phyloP scores from a whole-genome alignment of 1,140 invertebrate species.

The Palaemon carinicauda region DNA sequence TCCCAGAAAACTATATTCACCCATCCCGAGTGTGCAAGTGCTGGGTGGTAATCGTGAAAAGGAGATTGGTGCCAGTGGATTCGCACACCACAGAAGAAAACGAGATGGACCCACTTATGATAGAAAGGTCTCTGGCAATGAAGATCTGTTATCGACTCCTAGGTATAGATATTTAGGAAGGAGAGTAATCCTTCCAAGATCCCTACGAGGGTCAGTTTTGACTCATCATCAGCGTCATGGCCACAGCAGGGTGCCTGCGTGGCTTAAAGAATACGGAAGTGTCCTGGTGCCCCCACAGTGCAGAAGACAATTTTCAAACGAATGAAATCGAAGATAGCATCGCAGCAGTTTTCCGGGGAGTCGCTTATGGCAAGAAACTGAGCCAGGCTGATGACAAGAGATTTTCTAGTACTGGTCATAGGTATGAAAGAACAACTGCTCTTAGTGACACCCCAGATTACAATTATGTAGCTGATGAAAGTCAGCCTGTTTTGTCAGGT shows the following conservation, averaged over 20 bases:
- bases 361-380: conserved; percentile 6
- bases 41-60: too few species aligned
- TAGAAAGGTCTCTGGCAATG: too few species aligned
- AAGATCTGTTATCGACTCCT: too few species aligned
- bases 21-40: too few species aligned
- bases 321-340: conserved; percentile 22
- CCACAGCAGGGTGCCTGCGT: background rate
- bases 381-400: background rate
- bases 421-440: conserved; percentile 39
- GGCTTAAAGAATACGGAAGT: background rate
- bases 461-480: conserved; percentile 19
- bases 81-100: too few species aligned
- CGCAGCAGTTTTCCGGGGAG: conserved; percentile 29
- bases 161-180: too few species aligned
- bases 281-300: background rate
- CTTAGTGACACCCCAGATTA: conserved; percentile 17
- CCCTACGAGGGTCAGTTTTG: too few species aligned
- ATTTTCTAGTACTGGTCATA: background rate
- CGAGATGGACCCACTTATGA: too few species aligned
- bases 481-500: background rate
- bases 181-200: too few species aligned
- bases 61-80: too few species aligned
- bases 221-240: too few species aligned
- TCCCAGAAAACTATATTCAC: too few species aligned
- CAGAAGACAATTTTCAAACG: background rate